Evolutionary conservation across 2,888 invertebrate genomes (phyloP), one percentile per base, ranked within the genome.

Genomic region (Platynereis dumerilii): DNA sequence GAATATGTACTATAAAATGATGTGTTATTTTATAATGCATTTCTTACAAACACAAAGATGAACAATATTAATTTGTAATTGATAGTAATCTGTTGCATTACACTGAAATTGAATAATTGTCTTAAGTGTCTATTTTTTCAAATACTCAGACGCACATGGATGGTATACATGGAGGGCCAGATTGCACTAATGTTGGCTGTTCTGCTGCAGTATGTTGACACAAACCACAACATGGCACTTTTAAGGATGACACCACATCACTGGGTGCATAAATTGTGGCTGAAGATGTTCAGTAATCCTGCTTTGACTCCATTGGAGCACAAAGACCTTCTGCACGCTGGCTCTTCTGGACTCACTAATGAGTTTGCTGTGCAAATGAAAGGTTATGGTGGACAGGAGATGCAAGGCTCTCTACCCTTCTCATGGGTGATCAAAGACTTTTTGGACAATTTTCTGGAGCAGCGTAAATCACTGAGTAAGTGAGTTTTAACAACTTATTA

Each of bases 171-270:
- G 27, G 77, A 78, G 61, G 66, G 68, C 27, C 77, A 78, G 65
- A 68, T 80, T 20, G 70, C 72, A 15, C 79, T 78, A 5, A 68
- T 78, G 2, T 66, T 81, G 55, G 78, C 79, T 58, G 77, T 76
- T 7, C 71, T 80, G 5, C 69, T 80, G 17, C 76, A 79, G 17
- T 73, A 71, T 60, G 65, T 76, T 24, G 80, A 80, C 68, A 77
- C 76, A 39, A 77, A 80, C 66, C 58, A 66, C 45, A 80, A 80
- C 70, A 69, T 81, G 54, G 76, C 78, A 34, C 65, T 79, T 29
- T 57, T 79, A 20, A 44, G 45, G 22, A 53, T 61, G 2, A 53
- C 60, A 1, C 42, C 27, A 1, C 24, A 28, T 3, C 58, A 56
- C 24, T 79, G 80, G 79, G 67, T 72, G 55, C 44, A 60, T 17